Conservation (phyloP, 2,113 vertebrate species). For the Craseonycteris thonglongyai region DNA sequence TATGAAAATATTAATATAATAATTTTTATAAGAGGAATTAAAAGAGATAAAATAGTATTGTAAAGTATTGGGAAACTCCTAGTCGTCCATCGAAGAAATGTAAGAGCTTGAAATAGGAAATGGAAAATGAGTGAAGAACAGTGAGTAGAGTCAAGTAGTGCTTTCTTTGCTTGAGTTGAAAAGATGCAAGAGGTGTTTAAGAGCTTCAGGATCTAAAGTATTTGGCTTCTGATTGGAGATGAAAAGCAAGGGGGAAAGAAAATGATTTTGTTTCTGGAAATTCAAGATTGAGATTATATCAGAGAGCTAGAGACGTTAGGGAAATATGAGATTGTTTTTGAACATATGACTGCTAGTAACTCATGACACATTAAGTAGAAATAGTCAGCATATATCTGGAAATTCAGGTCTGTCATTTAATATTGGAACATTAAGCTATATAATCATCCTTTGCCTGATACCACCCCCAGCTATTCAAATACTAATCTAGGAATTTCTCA, state of each 20-base stretch:
- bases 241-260: background rate
- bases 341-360: background rate
- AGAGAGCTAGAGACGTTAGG: background rate
- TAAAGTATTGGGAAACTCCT: background rate
- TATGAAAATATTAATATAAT: background rate
- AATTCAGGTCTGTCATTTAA: background rate
- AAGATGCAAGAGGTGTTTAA: background rate
- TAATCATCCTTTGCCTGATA: background rate
- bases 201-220: background rate
- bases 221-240: background rate
- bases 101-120: background rate
- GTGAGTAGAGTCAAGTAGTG: background rate
- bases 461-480: background rate
- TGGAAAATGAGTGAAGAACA: background rate
- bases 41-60: background rate
- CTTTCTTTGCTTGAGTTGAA: background rate
- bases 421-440: background rate
- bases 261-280: background rate
- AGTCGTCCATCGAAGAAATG: background rate
- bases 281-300: background rate
- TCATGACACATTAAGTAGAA: background rate
- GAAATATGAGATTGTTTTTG: background rate
- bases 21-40: background rate
- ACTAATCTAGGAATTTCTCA: background rate
- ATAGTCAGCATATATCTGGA: background rate